phyloP scores from a whole-genome alignment of 2,113 vertebrate species.

The Cepphus grylle region DNA sequence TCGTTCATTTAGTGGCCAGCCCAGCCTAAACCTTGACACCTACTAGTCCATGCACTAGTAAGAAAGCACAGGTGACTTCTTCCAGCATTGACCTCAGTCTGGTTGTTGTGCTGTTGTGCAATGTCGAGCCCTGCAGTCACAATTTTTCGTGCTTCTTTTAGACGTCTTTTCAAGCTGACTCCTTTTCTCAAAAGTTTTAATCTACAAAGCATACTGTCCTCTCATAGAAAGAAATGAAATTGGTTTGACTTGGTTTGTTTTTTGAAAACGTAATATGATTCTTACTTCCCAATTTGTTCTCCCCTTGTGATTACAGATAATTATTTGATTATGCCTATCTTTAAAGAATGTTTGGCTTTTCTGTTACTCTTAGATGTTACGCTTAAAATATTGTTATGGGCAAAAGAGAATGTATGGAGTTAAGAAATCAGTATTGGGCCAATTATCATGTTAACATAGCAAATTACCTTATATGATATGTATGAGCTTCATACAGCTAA shows the following conservation, averaged over 20 bases:
- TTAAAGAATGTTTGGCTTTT: not conserved
- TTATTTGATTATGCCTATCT: not conserved
- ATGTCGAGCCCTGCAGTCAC: not conserved
- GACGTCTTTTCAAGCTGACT: not conserved
- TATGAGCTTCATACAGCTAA: not conserved
- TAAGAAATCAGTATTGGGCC: not conserved
- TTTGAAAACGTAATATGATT: not conserved
- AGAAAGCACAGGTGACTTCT: not conserved
- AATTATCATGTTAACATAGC: not conserved
- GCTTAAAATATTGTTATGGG: not conserved
- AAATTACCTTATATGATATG: not conserved
- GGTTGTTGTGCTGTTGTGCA: not conserved
- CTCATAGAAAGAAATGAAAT: not conserved
- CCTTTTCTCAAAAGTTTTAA: not conserved
- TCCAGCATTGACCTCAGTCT: not conserved
- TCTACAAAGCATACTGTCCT: not conserved
- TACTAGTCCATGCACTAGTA: too few species aligned
- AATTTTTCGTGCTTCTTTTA: not conserved
- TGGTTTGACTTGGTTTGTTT: not conserved
- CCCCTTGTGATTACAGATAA: not conserved
- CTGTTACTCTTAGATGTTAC: not conserved
- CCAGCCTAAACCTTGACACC: too few species aligned
- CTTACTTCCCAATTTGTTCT: not conserved
- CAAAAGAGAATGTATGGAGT: not conserved
- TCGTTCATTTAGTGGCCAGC: too few species aligned